Conservation (phyloP, 2,113 vertebrate species). For the Ctenomys sociabilis region DNA sequence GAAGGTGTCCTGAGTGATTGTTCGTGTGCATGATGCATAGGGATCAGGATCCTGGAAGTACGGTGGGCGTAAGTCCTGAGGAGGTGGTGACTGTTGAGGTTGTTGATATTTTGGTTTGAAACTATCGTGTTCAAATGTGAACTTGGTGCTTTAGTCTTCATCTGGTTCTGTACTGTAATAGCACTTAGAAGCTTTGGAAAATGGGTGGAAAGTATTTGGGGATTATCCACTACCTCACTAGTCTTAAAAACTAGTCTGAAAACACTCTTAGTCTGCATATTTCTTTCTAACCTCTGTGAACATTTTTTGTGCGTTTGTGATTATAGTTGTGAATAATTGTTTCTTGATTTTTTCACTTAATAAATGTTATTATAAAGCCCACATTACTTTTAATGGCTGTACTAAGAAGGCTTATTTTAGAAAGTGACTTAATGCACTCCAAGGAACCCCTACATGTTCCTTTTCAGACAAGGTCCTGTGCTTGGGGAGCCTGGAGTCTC, state of each 20-base stretch:
- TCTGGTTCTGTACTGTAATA: neutral
- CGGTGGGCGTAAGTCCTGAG: neutral
- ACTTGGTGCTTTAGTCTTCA: neutral
- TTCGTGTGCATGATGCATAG: neutral
- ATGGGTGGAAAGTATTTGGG: neutral
- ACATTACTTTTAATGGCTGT: slow-evolving; percentile 64
- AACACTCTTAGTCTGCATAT: slow-evolving; percentile 36
- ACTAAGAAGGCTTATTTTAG: slow-evolving; percentile 60
- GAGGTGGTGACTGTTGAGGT: neutral
- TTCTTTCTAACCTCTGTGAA: slow-evolving; percentile 30
- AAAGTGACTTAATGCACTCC: slow-evolving; percentile 11
- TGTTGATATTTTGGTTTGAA: neutral
- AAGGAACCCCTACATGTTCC: neutral
- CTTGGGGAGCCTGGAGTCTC: neutral
- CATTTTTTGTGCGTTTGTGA: slow-evolving; percentile 56
- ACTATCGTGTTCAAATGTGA: neutral
- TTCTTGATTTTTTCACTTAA: slow-evolving; percentile 47
- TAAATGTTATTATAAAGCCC: slow-evolving; percentile 60
- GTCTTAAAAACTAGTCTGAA: neutral
- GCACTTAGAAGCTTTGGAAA: slow-evolving; percentile 45
- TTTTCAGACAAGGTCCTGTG: neutral
- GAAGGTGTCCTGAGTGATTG: neutral
- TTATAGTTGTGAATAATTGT: slow-evolving; percentile 67
- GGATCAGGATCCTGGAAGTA: neutral
- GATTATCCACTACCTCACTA: neutral